Evolutionary conservation across 2,888 invertebrate species (phyloP).

Genomic region (Chalcis sispes): DNA sequence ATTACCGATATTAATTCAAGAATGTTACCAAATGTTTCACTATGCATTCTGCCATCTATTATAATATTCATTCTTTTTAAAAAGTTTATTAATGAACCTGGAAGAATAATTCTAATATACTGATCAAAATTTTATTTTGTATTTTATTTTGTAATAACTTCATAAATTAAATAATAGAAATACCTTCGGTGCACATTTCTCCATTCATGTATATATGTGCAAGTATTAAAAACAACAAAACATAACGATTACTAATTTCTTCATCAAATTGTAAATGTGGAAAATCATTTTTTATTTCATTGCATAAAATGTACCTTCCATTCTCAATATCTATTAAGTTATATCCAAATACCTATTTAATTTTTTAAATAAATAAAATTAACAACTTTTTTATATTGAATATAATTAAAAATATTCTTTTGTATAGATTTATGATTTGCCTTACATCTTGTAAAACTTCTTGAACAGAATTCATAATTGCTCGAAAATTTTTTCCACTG

Average conservation of each 20-base stretch:
- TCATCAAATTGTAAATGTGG: conserved; percentile 62
- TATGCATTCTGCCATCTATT: conserved; percentile 70
- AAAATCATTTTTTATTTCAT: conserved; percentile 62
- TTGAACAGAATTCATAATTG: conserved; percentile 60
- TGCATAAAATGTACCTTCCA: conserved; percentile 67
- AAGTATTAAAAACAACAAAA: conserved; percentile 76
- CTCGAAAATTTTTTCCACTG: conserved; percentile 59
- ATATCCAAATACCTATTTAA: conserved; percentile 77
- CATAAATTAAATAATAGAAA: conserved; percentile 31
- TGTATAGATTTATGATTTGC: too few relatives aligned
- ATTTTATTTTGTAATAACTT: conserved; percentile 30
- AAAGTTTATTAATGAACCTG: conserved; percentile 78
- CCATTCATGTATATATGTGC: conserved; percentile 79
- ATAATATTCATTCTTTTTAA: conserved; percentile 76
- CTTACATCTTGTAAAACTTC: conserved; percentile 62
- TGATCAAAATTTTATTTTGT: conserved; percentile 6
- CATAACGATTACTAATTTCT: conserved; percentile 74
- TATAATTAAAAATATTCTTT: conserved; percentile 3
- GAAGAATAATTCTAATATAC: conserved; percentile 57
- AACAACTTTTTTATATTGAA: conserved; percentile 2
- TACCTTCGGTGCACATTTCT: conserved; percentile 78
- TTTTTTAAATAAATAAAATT: conserved; percentile 54
- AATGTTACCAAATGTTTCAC: conserved; percentile 67
- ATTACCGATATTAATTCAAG: conserved; percentile 64
- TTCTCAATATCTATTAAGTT: conserved; percentile 73